Conservation (phyloP, 2,113 vertebrate genomes). For the Hystrix brachyura region DNA sequence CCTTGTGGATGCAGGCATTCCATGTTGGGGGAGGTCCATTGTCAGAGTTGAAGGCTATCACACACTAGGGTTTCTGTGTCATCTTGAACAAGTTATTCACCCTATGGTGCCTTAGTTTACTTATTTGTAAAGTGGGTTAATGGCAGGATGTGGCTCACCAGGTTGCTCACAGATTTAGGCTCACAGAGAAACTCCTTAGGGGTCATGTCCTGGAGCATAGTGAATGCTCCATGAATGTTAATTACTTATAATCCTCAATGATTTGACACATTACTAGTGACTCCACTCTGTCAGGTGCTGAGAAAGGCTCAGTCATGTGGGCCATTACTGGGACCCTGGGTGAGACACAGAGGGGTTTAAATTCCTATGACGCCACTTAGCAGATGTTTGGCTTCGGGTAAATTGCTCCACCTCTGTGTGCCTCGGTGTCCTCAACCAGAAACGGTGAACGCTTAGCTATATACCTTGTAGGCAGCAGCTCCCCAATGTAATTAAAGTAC, state of each 20-base stretch:
- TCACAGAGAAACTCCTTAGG: neutral
- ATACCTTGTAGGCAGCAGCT: neutral
- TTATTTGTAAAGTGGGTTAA: neutral
- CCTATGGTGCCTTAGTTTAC: neutral
- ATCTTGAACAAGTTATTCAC: neutral
- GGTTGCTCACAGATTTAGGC: neutral
- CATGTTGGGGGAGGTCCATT: no score
- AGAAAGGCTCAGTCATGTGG: neutral
- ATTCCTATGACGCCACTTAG: neutral
- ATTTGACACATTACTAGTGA: neutral
- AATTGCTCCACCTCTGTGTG: neutral
- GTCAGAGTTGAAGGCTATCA: neutral
- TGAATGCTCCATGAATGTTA: neutral
- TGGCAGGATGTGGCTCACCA: neutral
- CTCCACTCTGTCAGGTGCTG: neutral
- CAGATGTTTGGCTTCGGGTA: neutral
- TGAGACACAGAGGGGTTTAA: neutral
- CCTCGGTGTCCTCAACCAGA: neutral
- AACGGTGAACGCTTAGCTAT: neutral
- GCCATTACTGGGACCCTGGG: neutral
- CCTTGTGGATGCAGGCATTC: no score
- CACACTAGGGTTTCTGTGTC: neutral
- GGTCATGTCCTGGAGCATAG: fast-evolving
- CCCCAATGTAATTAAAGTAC: neutral
- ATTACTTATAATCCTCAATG: neutral